Conservation (phyloP, 2,797 vertebrate species). For the Poeciliopsis paucimaculata region DNA sequence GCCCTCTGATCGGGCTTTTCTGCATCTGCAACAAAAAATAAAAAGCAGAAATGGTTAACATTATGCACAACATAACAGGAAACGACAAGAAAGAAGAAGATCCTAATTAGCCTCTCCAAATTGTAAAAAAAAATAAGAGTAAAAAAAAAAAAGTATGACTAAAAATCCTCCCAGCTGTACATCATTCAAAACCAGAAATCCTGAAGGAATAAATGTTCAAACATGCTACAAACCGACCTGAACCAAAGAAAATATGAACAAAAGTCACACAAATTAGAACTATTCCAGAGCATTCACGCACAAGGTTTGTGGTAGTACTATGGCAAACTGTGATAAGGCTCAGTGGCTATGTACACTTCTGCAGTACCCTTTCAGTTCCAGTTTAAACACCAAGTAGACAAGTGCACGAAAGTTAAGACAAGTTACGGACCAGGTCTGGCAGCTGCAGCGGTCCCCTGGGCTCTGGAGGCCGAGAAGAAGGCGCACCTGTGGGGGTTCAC, state of each 20-base stretch:
- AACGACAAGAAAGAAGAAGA: neutral
- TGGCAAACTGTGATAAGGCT: neutral
- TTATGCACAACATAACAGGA: neutral
- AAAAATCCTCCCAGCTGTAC: neutral
- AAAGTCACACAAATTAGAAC: neutral
- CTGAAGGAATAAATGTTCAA: neutral
- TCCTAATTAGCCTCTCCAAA: neutral
- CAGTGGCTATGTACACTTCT: neutral
- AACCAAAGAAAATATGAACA: neutral
- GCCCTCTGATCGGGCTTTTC: slow-evolving; percentile 64
- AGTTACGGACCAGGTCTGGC: slow-evolving; percentile 51
- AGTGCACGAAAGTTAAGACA: neutral
- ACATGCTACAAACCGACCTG: too few species aligned
- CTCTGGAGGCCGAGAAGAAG: slow-evolving; percentile 61
- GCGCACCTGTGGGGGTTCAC: slow-evolving; percentile 62
- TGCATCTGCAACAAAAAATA: slow-evolving; percentile 53
- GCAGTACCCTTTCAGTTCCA: neutral
- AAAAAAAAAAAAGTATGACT: neutral
- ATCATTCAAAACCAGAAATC: neutral
- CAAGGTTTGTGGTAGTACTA: neutral
- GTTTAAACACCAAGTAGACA: neutral
- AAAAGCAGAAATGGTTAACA: neutral
- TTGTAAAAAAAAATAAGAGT: neutral
- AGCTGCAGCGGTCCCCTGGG: slow-evolving; percentile 73
- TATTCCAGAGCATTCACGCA: too few species aligned